Percentiles rank a stretch among this genome's conserved stretches.
These are phyloP conservation scores for Catharus ustulatus DNA, from an alignment of 2,797 vertebrate species.

Conservation along the genomic window DNA sequence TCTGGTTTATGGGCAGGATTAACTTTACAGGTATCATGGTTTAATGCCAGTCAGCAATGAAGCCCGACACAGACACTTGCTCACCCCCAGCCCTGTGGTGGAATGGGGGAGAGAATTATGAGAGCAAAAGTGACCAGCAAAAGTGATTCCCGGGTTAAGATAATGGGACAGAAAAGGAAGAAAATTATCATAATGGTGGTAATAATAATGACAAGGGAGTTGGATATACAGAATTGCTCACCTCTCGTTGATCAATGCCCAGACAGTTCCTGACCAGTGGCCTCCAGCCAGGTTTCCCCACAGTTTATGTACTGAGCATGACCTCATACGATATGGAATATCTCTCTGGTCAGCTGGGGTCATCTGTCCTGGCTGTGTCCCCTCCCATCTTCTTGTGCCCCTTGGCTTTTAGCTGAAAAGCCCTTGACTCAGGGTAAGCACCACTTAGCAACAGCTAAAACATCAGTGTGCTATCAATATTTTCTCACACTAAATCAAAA, in stretches of 20 bases:
- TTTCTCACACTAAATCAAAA: neutral
- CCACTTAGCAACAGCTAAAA: neutral
- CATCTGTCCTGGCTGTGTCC: neutral
- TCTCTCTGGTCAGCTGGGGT: neutral
- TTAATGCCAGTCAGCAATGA: neutral
- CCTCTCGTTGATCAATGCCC: fast-evolving
- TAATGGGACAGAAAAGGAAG: neutral
- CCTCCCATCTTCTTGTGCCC: neutral
- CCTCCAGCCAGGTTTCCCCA: neutral
- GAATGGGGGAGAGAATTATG: neutral
- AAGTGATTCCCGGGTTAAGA: neutral
- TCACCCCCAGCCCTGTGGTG: neutral
- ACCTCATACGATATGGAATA: neutral
- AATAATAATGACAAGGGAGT: neutral
- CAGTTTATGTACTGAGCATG: neutral
- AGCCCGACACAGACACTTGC: neutral
- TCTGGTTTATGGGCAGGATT: conserved; percentile 34
- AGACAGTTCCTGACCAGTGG: fast-evolving
- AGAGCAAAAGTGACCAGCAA: neutral
- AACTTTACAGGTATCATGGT: conserved; percentile 1
- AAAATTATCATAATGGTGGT: neutral
- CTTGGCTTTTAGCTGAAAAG: neutral
- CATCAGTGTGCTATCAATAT: neutral
- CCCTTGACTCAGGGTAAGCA: neutral
- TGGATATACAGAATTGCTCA: neutral